A percentile compares a stretch with the other conserved stretches of the same genome.
Conservation (phyloP, 2,888 invertebrate species). For the Leptinotarsa tumamoca region DNA sequence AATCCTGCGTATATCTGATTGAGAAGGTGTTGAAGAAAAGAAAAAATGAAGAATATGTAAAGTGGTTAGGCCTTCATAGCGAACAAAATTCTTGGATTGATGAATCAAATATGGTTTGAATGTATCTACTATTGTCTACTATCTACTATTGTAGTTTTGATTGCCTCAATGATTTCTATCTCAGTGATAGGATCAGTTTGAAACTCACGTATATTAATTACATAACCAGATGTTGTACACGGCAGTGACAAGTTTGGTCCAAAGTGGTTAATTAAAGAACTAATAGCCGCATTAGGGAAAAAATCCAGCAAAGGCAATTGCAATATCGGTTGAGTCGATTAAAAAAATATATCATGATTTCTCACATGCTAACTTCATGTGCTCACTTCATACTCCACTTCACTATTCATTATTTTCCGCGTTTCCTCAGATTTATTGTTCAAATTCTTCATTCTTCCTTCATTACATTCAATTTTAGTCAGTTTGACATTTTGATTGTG, state of each 20-base stretch:
- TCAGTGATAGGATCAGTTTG: neutral
- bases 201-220: neutral
- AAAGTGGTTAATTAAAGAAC: neutral
- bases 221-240: no score
- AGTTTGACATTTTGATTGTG: no score
- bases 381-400: neutral
- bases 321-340: neutral
- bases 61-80: no score
- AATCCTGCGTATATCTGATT: no score
- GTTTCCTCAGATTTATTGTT: neutral
- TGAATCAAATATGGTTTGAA: no score
- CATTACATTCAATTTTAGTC: neutral
- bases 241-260: neutral
- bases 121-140: no score
- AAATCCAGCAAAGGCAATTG: no score
- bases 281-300: neutral
- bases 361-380: neutral
- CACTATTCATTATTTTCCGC: neutral
- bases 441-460: neutral
- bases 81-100: no score
- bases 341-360: neutral
- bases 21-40: no score
- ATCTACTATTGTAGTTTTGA: neutral
- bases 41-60: no score
- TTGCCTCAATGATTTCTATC: neutral